These are phyloP conservation scores for Drosophila setifemur DNA, from an alignment of 1,140 invertebrate species.

Conservation along the genomic window DNA sequence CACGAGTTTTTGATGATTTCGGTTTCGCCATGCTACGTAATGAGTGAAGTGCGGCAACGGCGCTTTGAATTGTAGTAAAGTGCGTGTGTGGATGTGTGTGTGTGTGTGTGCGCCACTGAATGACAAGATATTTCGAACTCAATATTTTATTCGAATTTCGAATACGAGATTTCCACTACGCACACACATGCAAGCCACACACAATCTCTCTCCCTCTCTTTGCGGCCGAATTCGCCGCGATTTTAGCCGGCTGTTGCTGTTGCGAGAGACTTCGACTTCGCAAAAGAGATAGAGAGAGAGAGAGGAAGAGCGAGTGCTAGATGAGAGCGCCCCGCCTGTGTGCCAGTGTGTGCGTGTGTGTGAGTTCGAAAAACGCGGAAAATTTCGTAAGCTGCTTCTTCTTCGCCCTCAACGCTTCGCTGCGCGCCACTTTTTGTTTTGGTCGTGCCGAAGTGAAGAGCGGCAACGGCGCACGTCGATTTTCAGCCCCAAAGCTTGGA, in stretches of 20 bases:
- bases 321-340: too few species aligned
- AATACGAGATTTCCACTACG: slow-evolving; percentile 46
- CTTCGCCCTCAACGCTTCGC: slow-evolving; percentile 13
- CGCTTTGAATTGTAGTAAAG: slow-evolving; percentile 60
- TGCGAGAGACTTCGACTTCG: slow-evolving; percentile 16
- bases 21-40: slow-evolving; percentile 74
- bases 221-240: slow-evolving; percentile 62
- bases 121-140: slow-evolving; percentile 69
- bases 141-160: slow-evolving; percentile 77
- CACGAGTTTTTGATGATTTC: slow-evolving; percentile 20
- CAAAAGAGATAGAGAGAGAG: slow-evolving; percentile 8
- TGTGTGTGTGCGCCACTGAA: slow-evolving; percentile 25
- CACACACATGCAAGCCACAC: neutral
- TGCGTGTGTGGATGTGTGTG: slow-evolving; percentile 30
- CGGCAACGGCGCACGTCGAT: slow-evolving; percentile 51
- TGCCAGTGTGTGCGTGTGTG: neutral
- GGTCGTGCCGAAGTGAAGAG: slow-evolving; percentile 48
- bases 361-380: slow-evolving; percentile 74
- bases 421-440: slow-evolving; percentile 56
- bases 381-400: slow-evolving; percentile 63
- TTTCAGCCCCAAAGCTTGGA: slow-evolving; percentile 37
- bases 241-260: slow-evolving; percentile 39
- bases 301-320: slow-evolving; percentile 1
- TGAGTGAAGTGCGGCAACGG: slow-evolving; percentile 60
- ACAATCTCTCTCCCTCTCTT: slow-evolving; percentile 6